A percentile compares a stretch with the other conserved stretches of the same genome.
Evolutionary conservation across 2,888 invertebrate genomes (phyloP).

Genomic region (Belgica antarctica): DNA sequence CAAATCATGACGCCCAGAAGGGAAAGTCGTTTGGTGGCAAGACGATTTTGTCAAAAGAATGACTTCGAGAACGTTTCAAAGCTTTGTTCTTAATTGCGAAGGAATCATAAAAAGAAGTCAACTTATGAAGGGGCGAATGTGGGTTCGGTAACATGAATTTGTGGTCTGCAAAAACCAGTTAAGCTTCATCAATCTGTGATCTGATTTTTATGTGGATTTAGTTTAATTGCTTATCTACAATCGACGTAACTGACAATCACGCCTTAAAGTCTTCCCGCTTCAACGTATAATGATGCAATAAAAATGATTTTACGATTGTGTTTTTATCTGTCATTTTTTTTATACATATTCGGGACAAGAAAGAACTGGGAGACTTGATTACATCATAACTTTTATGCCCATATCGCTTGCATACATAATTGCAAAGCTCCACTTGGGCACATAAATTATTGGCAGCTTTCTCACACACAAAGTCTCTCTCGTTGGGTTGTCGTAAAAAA

Average conservation of each 20-base stretch:
- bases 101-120: constrained; percentile 33
- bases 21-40: too few species aligned
- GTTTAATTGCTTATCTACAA: too few species aligned
- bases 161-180: too few species aligned
- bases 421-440: constrained; percentile 21
- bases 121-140: too few species aligned
- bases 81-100: constrained; percentile 33
- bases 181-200: too few species aligned
- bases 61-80: neutral
- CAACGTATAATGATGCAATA: constrained; percentile 41
- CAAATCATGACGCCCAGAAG: constrained; percentile 1
- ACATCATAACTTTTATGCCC: constrained; percentile 41
- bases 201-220: too few species aligned
- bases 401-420: constrained; percentile 43
- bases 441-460: constrained; percentile 13
- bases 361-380: too few species aligned
- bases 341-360: neutral
- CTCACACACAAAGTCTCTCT: constrained; percentile 9
- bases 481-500: constrained; percentile 36
- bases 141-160: too few species aligned
- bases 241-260: too few species aligned
- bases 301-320: constrained; percentile 42
- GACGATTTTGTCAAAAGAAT: too few species aligned
- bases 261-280: constrained; percentile 35
- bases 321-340: constrained; percentile 39